phyloP scores from a whole-genome alignment of 2,797 vertebrate species.

The Oophaga sylvatica region DNA sequence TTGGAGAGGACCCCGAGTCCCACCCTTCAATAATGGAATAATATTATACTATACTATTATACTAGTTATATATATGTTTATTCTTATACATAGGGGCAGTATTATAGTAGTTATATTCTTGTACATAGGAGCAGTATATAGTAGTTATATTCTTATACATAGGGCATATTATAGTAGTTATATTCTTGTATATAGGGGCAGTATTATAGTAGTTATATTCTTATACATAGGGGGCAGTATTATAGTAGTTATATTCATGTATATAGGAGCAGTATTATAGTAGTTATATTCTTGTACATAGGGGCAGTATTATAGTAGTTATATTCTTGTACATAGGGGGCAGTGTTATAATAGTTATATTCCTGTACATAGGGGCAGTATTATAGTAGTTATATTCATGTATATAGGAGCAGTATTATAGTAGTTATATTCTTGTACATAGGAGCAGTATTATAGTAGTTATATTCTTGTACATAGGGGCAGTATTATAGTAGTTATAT shows the following conservation, averaged over 20 bases:
- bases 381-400: too few species aligned
- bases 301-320: too few species aligned
- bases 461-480: too few species aligned
- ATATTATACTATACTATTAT: not conserved
- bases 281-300: too few species aligned
- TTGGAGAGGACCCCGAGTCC: not conserved
- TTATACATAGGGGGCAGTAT: not conserved
- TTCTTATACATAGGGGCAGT: not conserved
- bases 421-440: too few species aligned
- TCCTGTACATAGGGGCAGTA: too few species aligned
- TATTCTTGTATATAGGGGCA: not conserved
- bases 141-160: not conserved
- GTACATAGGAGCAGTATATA: not conserved
- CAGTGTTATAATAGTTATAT: too few species aligned
- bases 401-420: too few species aligned
- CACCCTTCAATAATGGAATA: not conserved
- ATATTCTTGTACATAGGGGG: too few species aligned
- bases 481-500: too few species aligned
- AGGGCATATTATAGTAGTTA: slow-evolving; percentile 3
- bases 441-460: too few species aligned
- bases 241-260: slow-evolving; percentile 20
- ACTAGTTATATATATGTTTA: not conserved
- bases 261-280: slow-evolving; percentile 5
- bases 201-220: slow-evolving; percentile 10
- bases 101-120: slow-evolving; percentile 22